These are phyloP conservation scores for Oenanthe melanoleuca DNA, from an alignment of 2,113 vertebrate species.

Conservation along the genomic window DNA sequence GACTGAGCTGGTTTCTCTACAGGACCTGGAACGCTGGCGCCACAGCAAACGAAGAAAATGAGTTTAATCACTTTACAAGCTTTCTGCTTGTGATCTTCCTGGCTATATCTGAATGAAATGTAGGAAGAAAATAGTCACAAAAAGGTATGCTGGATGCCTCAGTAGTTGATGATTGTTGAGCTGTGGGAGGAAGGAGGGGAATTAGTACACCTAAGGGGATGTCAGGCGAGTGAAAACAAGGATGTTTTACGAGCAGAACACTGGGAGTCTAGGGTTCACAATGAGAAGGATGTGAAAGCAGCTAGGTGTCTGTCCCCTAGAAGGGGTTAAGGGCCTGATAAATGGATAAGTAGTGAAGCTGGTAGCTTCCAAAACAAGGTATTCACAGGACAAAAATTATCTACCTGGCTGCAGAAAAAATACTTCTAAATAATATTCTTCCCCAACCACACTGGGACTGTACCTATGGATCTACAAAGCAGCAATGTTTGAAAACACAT, in stretches of 20 bases:
- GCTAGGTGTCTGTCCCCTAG: neutral
- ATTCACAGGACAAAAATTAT: neutral
- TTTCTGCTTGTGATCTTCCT: slow-evolving; percentile 74
- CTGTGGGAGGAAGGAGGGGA: neutral
- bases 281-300: neutral
- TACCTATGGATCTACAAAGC: neutral
- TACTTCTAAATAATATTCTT: slow-evolving; percentile 10
- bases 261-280: neutral
- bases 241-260: slow-evolving; percentile 56
- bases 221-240: slow-evolving; percentile 83
- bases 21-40: slow-evolving; percentile 83
- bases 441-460: neutral
- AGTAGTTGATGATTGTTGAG: slow-evolving; percentile 64
- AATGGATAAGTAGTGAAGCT: neutral
- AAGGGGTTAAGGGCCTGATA: neutral
- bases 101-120: slow-evolving; percentile 75
- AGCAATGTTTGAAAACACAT: neutral
- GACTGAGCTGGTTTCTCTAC: slow-evolving; percentile 80
- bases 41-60: slow-evolving; percentile 84
- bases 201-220: slow-evolving; percentile 52
- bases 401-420: neutral
- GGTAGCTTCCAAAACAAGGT: neutral
- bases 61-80: slow-evolving; percentile 82
- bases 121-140: slow-evolving; percentile 58
- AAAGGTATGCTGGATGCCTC: slow-evolving; percentile 76